These are phyloP conservation scores for Thomomys bottae DNA, from an alignment of 2,113 vertebrate species.

Conservation along the genomic window DNA sequence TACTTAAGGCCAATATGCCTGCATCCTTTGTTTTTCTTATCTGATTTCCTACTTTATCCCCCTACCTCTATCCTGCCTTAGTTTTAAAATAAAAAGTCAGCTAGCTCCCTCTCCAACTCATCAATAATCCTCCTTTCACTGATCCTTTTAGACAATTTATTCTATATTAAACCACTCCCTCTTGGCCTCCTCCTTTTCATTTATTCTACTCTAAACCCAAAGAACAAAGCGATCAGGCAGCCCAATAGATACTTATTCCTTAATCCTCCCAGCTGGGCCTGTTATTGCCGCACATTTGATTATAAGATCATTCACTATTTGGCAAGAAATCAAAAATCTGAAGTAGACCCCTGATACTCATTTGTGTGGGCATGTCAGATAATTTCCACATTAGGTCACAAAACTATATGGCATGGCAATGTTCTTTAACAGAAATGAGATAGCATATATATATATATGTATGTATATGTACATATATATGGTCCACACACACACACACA, in stretches of 20 bases:
- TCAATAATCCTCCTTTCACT: constrained; percentile 72
- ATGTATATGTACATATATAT: not conserved
- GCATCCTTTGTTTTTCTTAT: constrained; percentile 76
- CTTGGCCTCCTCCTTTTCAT: constrained; percentile 65
- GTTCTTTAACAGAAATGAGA: constrained; percentile 39
- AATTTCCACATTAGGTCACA: constrained; percentile 22
- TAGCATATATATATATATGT: not conserved
- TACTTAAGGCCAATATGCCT: constrained; percentile 71
- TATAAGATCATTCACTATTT: constrained; percentile 77
- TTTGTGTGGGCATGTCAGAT: constrained; percentile 33
- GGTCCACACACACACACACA: no score
- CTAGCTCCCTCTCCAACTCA: constrained; percentile 63
- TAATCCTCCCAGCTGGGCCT: constrained; percentile 71
- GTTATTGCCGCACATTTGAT: constrained; percentile 76
- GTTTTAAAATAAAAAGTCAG: constrained; percentile 77
- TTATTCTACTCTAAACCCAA: constrained; percentile 76
- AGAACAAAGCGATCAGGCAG: constrained; percentile 77
- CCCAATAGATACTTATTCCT: constrained; percentile 71
- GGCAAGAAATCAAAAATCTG: constrained; percentile 67
- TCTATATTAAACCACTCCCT: constrained; percentile 79
- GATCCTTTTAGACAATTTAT: constrained; percentile 83
- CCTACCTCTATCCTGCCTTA: constrained; percentile 63
- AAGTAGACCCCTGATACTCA: constrained; percentile 28
- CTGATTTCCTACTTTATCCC: constrained; percentile 77
- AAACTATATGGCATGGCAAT: not conserved